Conservation (phyloP, 2,113 vertebrate genomes). For the Syngnathus floridae region DNA sequence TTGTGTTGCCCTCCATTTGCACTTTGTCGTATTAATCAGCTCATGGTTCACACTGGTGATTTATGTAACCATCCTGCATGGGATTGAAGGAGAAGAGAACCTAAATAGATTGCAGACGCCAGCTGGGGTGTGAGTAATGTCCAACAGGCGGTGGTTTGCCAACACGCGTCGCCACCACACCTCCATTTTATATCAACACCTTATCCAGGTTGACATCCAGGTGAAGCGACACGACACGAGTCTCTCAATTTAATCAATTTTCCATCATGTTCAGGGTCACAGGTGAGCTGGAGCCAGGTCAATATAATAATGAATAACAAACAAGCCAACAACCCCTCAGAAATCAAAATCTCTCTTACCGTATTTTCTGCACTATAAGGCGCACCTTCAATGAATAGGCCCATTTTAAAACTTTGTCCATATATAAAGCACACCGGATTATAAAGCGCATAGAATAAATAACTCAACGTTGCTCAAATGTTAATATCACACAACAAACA, state of each 20-base stretch:
- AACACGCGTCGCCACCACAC: constrained; percentile 20
- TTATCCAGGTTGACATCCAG: constrained; percentile 14
- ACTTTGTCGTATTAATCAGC: constrained; percentile 59
- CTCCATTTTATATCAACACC: constrained; percentile 8
- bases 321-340: too few relatives aligned
- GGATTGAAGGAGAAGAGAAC: constrained; percentile 29
- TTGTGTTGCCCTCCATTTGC: constrained; percentile 61
- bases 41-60: constrained; percentile 54
- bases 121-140: constrained; percentile 55
- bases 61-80: constrained; percentile 43
- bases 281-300: neutral
- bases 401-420: too few relatives aligned
- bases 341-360: too few relatives aligned
- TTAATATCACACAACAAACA: too few relatives aligned
- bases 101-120: constrained; percentile 32
- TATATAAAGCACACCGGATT: too few relatives aligned
- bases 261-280: neutral
- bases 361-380: too few relatives aligned
- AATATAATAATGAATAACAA: too few relatives aligned
- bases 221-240: constrained; percentile 13
- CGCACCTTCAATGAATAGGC: too few relatives aligned
- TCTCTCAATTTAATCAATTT: neutral
- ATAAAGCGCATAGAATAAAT: too few relatives aligned
- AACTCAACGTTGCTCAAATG: too few relatives aligned
- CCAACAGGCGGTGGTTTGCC: constrained; percentile 60